Conservation (phyloP, 2,888 invertebrate species). For the Abscondita cerata region DNA sequence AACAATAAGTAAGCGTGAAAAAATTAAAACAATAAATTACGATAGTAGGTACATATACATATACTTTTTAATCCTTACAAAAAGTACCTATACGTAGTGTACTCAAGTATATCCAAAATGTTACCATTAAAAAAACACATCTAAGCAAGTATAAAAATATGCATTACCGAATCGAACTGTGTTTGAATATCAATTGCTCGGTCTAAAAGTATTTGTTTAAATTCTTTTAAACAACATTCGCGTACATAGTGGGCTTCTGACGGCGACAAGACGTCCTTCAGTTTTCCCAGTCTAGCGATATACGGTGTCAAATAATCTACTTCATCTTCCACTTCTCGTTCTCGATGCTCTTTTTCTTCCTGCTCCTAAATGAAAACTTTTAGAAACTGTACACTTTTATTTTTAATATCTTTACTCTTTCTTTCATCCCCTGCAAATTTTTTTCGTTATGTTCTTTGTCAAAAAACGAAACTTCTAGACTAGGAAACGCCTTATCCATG, state of each 20-base stretch:
- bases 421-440: constrained; percentile 59
- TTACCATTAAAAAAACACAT: no score
- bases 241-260: constrained; percentile 60
- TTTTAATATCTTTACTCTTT: constrained; percentile 54
- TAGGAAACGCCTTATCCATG: constrained; percentile 60
- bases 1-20: no score
- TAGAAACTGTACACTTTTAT: constrained; percentile 1
- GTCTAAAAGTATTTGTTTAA: constrained; percentile 67
- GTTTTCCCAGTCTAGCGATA: constrained; percentile 65
- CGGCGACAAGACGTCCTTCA: constrained; percentile 47
- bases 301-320: constrained; percentile 71
- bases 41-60: no score
- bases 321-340: constrained; percentile 68
- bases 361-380: constrained; percentile 53
- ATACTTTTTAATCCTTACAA: background rate
- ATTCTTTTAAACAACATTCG: constrained; percentile 70
- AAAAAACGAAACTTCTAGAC: constrained; percentile 62
- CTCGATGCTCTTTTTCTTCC: constrained; percentile 63
- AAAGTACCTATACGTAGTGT: no score
- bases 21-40: no score
- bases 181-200: constrained; percentile 70
- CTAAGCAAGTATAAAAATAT: no score
- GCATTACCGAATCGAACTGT: constrained; percentile 69
- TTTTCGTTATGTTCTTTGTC: constrained; percentile 64
- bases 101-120: no score